Evolutionary conservation across 2,888 invertebrate genomes (phyloP), one percentile per base, ranked within the genome.

Genomic region (Dynastes maya): DNA sequence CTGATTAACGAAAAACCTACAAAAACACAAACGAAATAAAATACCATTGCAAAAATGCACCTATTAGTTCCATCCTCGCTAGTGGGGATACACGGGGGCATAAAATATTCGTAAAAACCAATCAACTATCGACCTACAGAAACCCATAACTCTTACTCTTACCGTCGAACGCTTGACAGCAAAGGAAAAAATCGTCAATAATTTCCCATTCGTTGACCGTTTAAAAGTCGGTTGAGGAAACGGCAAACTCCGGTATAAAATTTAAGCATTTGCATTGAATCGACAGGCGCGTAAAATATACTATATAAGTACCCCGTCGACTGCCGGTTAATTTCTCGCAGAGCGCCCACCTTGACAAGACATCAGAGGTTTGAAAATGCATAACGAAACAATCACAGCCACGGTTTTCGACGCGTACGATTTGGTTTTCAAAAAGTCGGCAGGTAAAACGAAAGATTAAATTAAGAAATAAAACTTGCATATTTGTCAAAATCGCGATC

Each of bases 371-470:
- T 4, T 8, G 29, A 53, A 53, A 13, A 70, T 71, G 71, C 13
- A 32, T 16, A 71, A 71, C 71, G 55, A 71, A 9, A 71, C 55
- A 0, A 53, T 53, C 11, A 13, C 32, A 37, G 16, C 53, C n/a
- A 55, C n/a, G 5, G 71, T 71, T 11, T 55, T 53, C 16, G 55
- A 55, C 5, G 32, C 37, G n/a, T 71, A 71, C 37, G n/a, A 71
- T 32, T 32, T 37, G 4, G 4, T 71, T 53, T 71, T 71, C 37
- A 71, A 79, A 27, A 40, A 76, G 51, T 40, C n/a, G 1, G 40
- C 61, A 63, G 75, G 75, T 75, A 75, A 45, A 45, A 11, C 11
- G 45, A 45, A 9, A 45, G 11, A 11, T 2, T 3, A 37, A 37
- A 6, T 37, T 37, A 1, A 5, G 5, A 37, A 5, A 37, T 37